phyloP scores from a whole-genome alignment of 2,888 invertebrate species.

The Spialia ferax region DNA sequence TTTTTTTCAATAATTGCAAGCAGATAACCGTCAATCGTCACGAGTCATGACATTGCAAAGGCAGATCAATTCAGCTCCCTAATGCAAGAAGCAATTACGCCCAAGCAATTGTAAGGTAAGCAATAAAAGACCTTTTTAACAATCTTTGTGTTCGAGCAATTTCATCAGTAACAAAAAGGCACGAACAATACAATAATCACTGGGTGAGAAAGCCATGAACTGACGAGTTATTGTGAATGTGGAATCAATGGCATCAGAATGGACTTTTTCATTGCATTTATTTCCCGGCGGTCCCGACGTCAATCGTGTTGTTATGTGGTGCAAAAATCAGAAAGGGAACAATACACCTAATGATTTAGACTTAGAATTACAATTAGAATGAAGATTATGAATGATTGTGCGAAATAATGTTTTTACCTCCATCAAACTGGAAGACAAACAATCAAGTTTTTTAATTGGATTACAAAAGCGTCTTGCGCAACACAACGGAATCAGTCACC shows the following conservation, averaged over 20 bases:
- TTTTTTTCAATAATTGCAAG: not conserved
- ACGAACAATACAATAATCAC: constrained; percentile 31
- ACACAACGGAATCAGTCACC: not conserved
- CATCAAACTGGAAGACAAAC: no score
- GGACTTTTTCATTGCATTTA: constrained; percentile 24
- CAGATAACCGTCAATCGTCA: not conserved
- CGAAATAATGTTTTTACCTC: no score
- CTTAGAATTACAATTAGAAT: not conserved
- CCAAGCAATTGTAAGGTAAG: constrained; percentile 18
- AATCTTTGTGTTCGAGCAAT: constrained; percentile 23
- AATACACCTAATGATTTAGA: not conserved
- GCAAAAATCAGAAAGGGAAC: not conserved
- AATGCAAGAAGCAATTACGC: constrained; percentile 24
- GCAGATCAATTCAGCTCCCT: constrained; percentile 5
- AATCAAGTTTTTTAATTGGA: no score
- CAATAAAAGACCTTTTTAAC: constrained; percentile 24
- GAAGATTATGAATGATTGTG: not conserved
- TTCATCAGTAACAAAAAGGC: constrained; percentile 18
- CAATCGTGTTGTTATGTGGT: constrained; percentile 7
- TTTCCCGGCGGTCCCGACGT: constrained; percentile 13
- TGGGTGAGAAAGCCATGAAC: constrained; percentile 38
- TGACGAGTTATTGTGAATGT: constrained; percentile 23
- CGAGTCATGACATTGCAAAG: constrained; percentile 23
- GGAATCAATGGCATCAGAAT: constrained; percentile 18
- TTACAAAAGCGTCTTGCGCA: no score